Conservation (phyloP, 2,888 invertebrate genomes). For the Chesias legatella region DNA sequence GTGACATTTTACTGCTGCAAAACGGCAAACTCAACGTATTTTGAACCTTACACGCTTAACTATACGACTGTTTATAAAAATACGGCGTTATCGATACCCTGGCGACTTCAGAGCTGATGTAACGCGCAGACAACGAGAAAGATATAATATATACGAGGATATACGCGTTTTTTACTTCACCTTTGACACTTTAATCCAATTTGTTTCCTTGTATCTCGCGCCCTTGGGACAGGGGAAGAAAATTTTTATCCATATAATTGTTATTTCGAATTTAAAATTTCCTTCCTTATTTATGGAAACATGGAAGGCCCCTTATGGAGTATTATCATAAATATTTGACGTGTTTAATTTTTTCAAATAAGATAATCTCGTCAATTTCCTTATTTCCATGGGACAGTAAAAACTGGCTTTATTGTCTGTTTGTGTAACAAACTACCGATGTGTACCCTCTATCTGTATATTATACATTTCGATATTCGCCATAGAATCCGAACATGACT, state of each 20-base stretch:
- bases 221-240: slow-evolving; percentile 71
- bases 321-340: slow-evolving; percentile 34
- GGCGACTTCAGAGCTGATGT: slow-evolving; percentile 45
- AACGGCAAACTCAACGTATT: slow-evolving; percentile 35
- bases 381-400: slow-evolving; percentile 3
- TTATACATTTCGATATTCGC: slow-evolving; percentile 33
- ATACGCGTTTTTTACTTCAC: slow-evolving; percentile 74
- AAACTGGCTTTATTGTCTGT: slow-evolving; percentile 20
- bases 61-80: slow-evolving; percentile 19
- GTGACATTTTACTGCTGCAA: slow-evolving; percentile 50
- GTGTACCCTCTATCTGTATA: slow-evolving; percentile 27
- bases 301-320: slow-evolving; percentile 30
- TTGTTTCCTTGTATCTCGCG: slow-evolving; percentile 68
- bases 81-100: slow-evolving; percentile 14
- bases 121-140: slow-evolving; percentile 64
- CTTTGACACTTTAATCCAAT: slow-evolving; percentile 81
- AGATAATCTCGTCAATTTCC: slow-evolving; percentile 2
- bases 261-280: slow-evolving; percentile 68
- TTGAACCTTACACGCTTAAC: slow-evolving; percentile 37
- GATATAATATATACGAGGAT: slow-evolving; percentile 66
- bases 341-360: slow-evolving; percentile 29
- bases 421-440: slow-evolving; percentile 25
- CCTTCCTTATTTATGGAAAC: slow-evolving; percentile 43
- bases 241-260: slow-evolving; percentile 71
- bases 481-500: slow-evolving; percentile 43